Evolutionary conservation across 1,140 invertebrate species (phyloP).

Genomic region (Pseudachorutes palmiensis): DNA sequence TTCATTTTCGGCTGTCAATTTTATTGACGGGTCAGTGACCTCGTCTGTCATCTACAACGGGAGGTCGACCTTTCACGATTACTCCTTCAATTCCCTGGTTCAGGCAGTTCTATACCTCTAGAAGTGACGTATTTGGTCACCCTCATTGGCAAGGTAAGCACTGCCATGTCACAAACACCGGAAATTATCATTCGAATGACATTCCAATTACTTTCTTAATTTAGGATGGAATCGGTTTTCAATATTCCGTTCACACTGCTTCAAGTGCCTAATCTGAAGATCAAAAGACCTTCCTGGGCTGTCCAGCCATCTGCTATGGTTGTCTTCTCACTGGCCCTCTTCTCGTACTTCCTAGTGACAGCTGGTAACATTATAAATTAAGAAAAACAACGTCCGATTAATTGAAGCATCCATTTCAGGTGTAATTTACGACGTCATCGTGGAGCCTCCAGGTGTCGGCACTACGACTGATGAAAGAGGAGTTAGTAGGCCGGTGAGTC

Average conservation of each 20-base stretch:
- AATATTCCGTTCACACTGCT: slow-evolving; percentile 71
- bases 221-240: slow-evolving; percentile 40
- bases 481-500: slow-evolving; percentile 75
- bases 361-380: slow-evolving; percentile 64
- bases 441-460: slow-evolving; percentile 94
- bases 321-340: slow-evolving; percentile 77
- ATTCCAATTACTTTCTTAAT: no score
- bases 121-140: no score
- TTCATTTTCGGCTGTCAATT: no score
- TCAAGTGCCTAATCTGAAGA: slow-evolving; percentile 83
- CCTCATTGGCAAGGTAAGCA: no score
- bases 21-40: no score
- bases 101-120: no score
- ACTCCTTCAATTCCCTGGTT: no score
- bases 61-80: no score
- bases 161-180: no score
- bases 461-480: slow-evolving; percentile 95
- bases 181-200: no score
- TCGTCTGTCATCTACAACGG: no score
- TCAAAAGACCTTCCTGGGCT: slow-evolving; percentile 84
- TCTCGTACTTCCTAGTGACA: slow-evolving; percentile 95
- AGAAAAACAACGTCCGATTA: slow-evolving; percentile 1
- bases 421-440: slow-evolving; percentile 97
- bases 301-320: slow-evolving; percentile 87
- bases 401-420: slow-evolving; percentile 53